Conservation (phyloP, 2,888 invertebrate species). For the Drosophila nr. fundita region DNA sequence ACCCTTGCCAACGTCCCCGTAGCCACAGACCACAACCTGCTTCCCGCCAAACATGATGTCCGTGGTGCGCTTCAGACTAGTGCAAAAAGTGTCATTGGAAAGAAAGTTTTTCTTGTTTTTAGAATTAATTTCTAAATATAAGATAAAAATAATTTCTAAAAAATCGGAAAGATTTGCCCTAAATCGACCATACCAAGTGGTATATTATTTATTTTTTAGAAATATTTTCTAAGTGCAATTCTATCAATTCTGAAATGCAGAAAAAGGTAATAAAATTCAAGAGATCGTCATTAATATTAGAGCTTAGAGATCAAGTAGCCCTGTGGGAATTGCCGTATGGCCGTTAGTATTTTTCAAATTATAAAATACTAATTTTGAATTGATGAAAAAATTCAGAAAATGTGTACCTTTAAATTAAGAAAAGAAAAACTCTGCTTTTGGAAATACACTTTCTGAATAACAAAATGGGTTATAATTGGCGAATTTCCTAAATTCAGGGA, state of each 20-base stretch:
- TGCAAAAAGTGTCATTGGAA: background rate
- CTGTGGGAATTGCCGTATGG: background rate
- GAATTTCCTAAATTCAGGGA: background rate
- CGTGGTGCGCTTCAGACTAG: constrained; percentile 85
- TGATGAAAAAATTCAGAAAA: background rate
- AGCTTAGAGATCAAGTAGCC: background rate
- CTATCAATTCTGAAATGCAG: background rate
- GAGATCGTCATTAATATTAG: background rate
- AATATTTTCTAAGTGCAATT: background rate
- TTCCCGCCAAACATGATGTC: constrained; percentile 99
- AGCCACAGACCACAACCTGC: constrained; percentile 97
- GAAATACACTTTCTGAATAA: background rate
- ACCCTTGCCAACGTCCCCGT: constrained; percentile 98
- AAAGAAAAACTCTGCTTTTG: background rate
- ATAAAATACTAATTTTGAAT: background rate
- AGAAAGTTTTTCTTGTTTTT: background rate
- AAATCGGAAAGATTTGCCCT: accelerated
- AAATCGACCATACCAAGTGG: background rate
- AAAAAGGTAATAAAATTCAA: accelerated
- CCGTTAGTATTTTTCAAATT: background rate
- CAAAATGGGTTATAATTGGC: too few species aligned
- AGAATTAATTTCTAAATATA: background rate
- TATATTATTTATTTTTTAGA: background rate
- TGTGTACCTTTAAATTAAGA: too few species aligned
- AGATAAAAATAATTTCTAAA: background rate